Evolutionary conservation across 2,797 vertebrate species (phyloP).

Genomic region (Urosaurus nigricauda): DNA sequence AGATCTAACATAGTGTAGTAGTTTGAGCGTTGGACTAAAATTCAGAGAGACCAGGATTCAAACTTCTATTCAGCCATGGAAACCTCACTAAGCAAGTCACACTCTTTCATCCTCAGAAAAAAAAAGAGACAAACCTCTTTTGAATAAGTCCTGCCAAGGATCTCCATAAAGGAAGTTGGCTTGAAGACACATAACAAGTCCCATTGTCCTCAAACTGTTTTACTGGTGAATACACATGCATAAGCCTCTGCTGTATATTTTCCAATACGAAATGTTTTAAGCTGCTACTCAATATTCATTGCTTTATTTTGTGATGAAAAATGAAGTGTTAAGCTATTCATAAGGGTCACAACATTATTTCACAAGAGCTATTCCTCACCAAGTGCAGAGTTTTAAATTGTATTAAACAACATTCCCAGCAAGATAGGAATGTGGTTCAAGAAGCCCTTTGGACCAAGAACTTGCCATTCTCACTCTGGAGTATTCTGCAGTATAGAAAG

Average conservation of each 20-base stretch:
- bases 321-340: background rate
- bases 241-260: background rate
- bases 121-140: too few relatives aligned
- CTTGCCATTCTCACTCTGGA: background rate
- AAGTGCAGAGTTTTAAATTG: slow-evolving; percentile 2
- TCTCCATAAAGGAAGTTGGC: too few relatives aligned
- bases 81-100: too few relatives aligned
- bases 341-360: slow-evolving; percentile 20
- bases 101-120: too few relatives aligned
- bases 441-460: slow-evolving; percentile 2
- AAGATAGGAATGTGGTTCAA: background rate
- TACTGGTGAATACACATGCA: background rate
- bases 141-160: too few relatives aligned
- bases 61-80: background rate
- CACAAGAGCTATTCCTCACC: background rate
- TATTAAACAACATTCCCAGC: background rate
- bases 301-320: background rate
- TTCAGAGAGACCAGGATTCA: background rate
- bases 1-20: too few relatives aligned
- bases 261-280: background rate
- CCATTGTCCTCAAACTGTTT: background rate
- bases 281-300: background rate
- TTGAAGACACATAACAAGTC: background rate
- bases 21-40: too few relatives aligned
- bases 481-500: slow-evolving; percentile 5